Percentiles rank a stretch among this genome's conserved stretches.
phyloP scores from a whole-genome alignment of 2,113 vertebrate species.

The Alethe diademata region DNA sequence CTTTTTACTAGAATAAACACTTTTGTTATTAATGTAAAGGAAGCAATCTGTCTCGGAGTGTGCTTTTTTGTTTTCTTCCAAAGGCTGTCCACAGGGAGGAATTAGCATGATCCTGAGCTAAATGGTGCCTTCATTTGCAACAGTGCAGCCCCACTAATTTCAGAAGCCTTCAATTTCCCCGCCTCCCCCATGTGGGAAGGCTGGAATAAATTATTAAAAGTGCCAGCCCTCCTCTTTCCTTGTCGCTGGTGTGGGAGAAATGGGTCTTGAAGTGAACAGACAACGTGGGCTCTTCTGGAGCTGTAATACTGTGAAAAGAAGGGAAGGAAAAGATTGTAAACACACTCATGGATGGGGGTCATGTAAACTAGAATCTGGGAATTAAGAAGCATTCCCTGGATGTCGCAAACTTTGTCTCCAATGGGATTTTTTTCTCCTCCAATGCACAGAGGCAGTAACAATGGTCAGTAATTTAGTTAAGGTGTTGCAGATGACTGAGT shows the following conservation, averaged over 20 bases:
- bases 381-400: not conserved
- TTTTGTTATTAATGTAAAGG: slow-evolving; percentile 30
- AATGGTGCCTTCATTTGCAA: not conserved
- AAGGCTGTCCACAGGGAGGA: not conserved
- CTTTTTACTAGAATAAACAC: slow-evolving; percentile 37
- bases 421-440: rapidly evolving
- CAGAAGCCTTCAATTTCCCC: not conserved
- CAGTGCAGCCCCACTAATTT: not conserved
- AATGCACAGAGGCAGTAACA: not conserved
- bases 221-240: not conserved
- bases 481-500: not conserved
- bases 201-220: slow-evolving; percentile 12
- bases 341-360: not conserved
- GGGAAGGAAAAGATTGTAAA: not conserved
- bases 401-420: not conserved
- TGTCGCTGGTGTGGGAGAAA: not conserved
- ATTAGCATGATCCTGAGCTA: slow-evolving; percentile 17
- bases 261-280: not conserved
- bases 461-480: not conserved
- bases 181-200: not conserved
- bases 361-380: not conserved
- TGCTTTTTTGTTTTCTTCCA: not conserved
- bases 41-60: slow-evolving; percentile 32
- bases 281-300: not conserved
- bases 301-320: not conserved